These are phyloP conservation scores for Hassar affinis DNA, from an alignment of 2,113 vertebrate genomes.

Conservation along the genomic window DNA sequence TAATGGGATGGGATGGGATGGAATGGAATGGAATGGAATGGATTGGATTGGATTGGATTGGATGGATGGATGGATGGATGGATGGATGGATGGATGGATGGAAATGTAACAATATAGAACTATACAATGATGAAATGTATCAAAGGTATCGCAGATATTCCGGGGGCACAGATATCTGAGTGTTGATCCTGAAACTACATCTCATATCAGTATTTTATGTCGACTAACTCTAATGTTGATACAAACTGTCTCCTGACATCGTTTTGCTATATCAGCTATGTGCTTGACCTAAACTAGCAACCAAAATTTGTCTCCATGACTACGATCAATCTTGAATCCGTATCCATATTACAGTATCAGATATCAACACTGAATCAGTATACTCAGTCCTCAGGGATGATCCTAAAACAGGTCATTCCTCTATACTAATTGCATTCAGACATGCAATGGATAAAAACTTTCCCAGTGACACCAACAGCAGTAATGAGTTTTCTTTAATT, in stretches of 20 bases:
- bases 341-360: background rate
- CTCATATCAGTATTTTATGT: background rate
- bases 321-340: too few species aligned
- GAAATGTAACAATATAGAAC: background rate
- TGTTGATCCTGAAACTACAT: background rate
- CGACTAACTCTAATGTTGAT: background rate
- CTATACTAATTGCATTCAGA: background rate
- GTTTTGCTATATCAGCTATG: background rate
- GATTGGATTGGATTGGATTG: too few species aligned
- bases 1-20: too few species aligned
- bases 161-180: too few species aligned
- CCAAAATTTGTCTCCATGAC: background rate
- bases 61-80: background rate
- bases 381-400: background rate
- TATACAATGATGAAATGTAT: background rate
- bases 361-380: background rate
- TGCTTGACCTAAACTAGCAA: background rate
- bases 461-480: conserved; percentile 8
- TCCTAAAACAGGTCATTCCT: background rate
- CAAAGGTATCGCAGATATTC: too few species aligned
- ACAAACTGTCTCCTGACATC: background rate
- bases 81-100: background rate
- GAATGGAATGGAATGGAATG: too few species aligned
- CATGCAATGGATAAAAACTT: background rate
- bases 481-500: conserved; percentile 31